Conservation (phyloP, 2,888 invertebrate genomes). For the Dexiosoma caninum region DNA sequence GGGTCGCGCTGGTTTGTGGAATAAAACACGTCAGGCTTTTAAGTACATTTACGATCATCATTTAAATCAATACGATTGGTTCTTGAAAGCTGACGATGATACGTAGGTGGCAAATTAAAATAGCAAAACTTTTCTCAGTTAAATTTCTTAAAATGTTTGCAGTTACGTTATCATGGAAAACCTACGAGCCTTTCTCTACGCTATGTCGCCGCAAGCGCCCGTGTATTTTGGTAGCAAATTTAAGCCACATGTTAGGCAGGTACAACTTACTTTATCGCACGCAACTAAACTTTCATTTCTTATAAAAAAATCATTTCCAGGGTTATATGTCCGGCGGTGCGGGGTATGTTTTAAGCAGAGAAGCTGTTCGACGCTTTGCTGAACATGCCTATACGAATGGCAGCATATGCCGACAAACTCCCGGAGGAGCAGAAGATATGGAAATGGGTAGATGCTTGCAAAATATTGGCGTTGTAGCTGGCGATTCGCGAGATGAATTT, state of each 20-base stretch:
- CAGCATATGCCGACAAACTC: slow-evolving; percentile 79
- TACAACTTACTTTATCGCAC: slow-evolving; percentile 78
- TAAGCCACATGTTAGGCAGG: slow-evolving; percentile 81
- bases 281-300: no score
- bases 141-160: slow-evolving; percentile 42
- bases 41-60: slow-evolving; percentile 90
- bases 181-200: slow-evolving; percentile 89
- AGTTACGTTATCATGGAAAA: slow-evolving; percentile 97
- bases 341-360: slow-evolving; percentile 93
- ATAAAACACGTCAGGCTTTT: slow-evolving; percentile 95
- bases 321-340: slow-evolving; percentile 94
- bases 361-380: slow-evolving; percentile 87
- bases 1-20: slow-evolving; percentile 93
- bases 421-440: slow-evolving; percentile 74
- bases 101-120: slow-evolving; percentile 90
- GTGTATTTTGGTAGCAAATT: slow-evolving; percentile 94
- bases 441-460: slow-evolving; percentile 85
- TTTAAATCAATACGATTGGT: slow-evolving; percentile 93
- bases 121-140: not conserved
- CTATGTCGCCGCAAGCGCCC: slow-evolving; percentile 84
- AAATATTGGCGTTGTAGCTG: slow-evolving; percentile 89
- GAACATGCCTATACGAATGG: slow-evolving; percentile 84
- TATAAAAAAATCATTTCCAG: slow-evolving; percentile 73
- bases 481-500: slow-evolving; percentile 90
- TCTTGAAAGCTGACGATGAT: slow-evolving; percentile 98